These are phyloP conservation scores for Pterobdella sp. DNA, from an alignment of 2,888 invertebrate genomes.

Conservation along the genomic window DNA sequence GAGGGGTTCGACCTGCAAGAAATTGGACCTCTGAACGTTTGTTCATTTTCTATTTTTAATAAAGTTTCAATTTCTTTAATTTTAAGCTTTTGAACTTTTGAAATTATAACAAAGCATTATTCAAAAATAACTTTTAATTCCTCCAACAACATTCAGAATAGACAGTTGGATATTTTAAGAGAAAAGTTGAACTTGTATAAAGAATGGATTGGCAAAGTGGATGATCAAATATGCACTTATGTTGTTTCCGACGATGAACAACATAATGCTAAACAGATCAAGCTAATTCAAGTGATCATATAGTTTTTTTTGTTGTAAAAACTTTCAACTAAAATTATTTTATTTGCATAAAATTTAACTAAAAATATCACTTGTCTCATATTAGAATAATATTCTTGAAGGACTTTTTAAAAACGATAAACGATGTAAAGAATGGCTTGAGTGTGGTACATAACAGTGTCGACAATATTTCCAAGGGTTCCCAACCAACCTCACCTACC, in stretches of 20 bases:
- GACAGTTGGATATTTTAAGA: not conserved
- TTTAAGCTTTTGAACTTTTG: no score
- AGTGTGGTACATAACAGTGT: not conserved
- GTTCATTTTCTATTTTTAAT: no score
- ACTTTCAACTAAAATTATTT: not conserved
- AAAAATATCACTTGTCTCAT: not conserved
- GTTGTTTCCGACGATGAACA: slow-evolving; percentile 8
- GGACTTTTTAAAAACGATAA: slow-evolving; percentile 7
- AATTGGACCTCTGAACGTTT: not conserved
- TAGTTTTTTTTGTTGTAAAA: not conserved
- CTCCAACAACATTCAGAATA: no score
- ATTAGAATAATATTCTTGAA: not conserved
- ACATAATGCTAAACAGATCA: slow-evolving; percentile 12
- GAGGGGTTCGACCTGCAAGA: not conserved
- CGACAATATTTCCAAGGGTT: not conserved
- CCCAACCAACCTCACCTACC: not conserved
- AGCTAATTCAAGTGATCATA: slow-evolving; percentile 13
- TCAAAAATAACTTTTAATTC: not conserved
- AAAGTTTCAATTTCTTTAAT: not conserved
- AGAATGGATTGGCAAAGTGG: slow-evolving; percentile 19
- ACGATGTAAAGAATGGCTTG: slow-evolving; percentile 11
- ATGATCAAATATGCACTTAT: slow-evolving; percentile 14
- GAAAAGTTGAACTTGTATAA: slow-evolving; percentile 17
- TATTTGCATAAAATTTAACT: not conserved
- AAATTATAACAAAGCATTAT: no score